phyloP scores from a whole-genome alignment of 1,140 invertebrate species.

The Atta colombica region DNA sequence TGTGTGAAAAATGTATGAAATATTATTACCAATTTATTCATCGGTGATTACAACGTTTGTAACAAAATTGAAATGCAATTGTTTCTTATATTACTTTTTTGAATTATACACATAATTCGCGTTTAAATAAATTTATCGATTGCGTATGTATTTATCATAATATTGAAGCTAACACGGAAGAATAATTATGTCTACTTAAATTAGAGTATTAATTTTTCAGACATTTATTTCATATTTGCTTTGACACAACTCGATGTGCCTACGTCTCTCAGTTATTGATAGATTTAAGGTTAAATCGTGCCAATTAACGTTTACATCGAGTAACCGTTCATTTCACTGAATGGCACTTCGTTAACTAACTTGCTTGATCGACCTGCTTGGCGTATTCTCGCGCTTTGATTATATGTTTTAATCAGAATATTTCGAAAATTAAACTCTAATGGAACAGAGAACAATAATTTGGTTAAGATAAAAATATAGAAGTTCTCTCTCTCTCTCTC shows the following conservation, averaged over 20 bases:
- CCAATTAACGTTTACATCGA: slow-evolving; percentile 39
- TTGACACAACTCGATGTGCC: not conserved
- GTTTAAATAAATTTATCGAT: slow-evolving; percentile 9
- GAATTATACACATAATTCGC: not conserved
- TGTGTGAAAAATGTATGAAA: not conserved
- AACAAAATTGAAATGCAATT: slow-evolving; percentile 2
- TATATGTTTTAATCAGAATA: slow-evolving; percentile 40
- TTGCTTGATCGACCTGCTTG: slow-evolving; percentile 57
- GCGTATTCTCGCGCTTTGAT: slow-evolving; percentile 29
- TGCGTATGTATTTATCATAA: not conserved
- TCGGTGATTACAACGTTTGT: not conserved
- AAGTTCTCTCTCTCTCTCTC: not conserved
- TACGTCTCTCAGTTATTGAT: slow-evolving; percentile 13
- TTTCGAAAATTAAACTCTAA: slow-evolving; percentile 37
- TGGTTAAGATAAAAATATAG: slow-evolving; percentile 2
- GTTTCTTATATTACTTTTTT: not conserved
- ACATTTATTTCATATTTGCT: slow-evolving; percentile 21
- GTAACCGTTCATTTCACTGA: slow-evolving; percentile 37
- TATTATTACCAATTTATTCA: not conserved
- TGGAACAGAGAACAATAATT: slow-evolving; percentile 25
- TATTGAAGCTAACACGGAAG: not conserved
- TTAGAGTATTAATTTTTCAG: slow-evolving; percentile 8
- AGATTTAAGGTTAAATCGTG: slow-evolving; percentile 45
- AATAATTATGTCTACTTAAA: not conserved
- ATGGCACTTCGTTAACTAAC: slow-evolving; percentile 65